Base-by-base conservation (phyloP, 2,797 vertebrate species). In the Tadarida brasiliensis region DNA sequence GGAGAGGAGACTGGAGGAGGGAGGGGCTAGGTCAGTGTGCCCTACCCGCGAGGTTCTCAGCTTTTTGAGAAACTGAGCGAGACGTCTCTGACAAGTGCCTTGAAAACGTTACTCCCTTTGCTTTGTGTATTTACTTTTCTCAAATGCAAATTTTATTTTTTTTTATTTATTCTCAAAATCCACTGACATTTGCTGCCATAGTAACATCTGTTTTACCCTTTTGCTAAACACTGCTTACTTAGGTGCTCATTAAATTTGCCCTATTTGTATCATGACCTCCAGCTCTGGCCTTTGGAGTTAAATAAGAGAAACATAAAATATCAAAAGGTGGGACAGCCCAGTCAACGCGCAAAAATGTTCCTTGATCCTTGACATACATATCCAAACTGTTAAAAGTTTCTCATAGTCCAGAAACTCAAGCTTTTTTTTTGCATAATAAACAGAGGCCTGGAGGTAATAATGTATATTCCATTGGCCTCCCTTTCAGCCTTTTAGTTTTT, bases 301-400 rank as follows among this genome's bases (percentile, higher is more conserved):
- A 96, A 30, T 65, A 61, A 92, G 51, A 30, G 35, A 92, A 87
- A 73, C 20, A 56, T 49, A n/a, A 94, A 57, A 68, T 63, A 85
- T 35, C 9, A 65, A 71, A 56, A 76, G 15, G 24, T 81, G 26
- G 33, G 57, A 33, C 15, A 92, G 71, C 17, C 5, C 17, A 35
- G 16, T 91, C 19, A 86, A 30, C 44, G 28, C 54, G 61, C 35
- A 87, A 7, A 91, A 12, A 11, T 77, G 81, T 61, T 81, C 44
- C 59, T 76, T 94, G 71, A 33, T 92, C 56, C 76, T 63, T 80
- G 63, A 28, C 49, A 71, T 61, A 67, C 1, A 11, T 87, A 77
- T 63, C 28, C 30, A 81, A 51, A 49, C 49, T 96, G 95, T 81
- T 44, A 63, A 81, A 87, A 20, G n/a, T 88, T 94, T 94, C 74